Percentiles rank a stretch among this genome's conserved stretches.
Conservation (phyloP, 2,113 vertebrate species). For the Cynopterus brachyotis region DNA sequence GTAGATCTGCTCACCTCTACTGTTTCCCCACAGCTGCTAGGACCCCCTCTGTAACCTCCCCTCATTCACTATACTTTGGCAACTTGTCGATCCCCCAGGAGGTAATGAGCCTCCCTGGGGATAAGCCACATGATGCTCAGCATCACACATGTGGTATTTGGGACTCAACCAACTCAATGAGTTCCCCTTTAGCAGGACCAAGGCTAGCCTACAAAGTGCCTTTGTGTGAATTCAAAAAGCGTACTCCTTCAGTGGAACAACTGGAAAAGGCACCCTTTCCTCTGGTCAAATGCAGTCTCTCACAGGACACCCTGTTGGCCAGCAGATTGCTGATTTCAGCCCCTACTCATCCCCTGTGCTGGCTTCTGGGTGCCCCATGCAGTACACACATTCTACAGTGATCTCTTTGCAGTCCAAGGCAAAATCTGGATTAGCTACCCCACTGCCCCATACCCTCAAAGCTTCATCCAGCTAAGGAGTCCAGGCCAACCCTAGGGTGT, state of each 20-base stretch:
- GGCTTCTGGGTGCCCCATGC: not conserved
- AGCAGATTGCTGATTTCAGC: not conserved
- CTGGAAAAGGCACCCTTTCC: not conserved
- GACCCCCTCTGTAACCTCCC: not conserved
- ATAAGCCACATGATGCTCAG: not conserved
- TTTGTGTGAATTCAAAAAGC: not conserved
- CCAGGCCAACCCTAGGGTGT: not conserved
- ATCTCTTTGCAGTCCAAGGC: not conserved
- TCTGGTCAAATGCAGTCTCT: not conserved
- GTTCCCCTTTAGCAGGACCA: not conserved
- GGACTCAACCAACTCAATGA: not conserved
- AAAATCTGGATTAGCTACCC: not conserved
- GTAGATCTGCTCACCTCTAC: not conserved
- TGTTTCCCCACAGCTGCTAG: not conserved
- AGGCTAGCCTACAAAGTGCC: not conserved
- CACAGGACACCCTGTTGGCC: not conserved
- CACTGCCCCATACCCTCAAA: not conserved
- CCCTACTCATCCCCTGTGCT: not conserved
- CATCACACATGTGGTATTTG: not conserved
- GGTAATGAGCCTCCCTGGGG: not conserved
- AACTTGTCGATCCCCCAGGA: not conserved
- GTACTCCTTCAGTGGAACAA: not conserved
- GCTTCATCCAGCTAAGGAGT: not conserved
- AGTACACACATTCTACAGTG: not conserved
- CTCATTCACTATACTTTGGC: no score